Evolutionary conservation across 92 coral and sea anemone species (phyloP), one percentile per base, ranked within the genome.

Genomic region (Siderastrea siderea): DNA sequence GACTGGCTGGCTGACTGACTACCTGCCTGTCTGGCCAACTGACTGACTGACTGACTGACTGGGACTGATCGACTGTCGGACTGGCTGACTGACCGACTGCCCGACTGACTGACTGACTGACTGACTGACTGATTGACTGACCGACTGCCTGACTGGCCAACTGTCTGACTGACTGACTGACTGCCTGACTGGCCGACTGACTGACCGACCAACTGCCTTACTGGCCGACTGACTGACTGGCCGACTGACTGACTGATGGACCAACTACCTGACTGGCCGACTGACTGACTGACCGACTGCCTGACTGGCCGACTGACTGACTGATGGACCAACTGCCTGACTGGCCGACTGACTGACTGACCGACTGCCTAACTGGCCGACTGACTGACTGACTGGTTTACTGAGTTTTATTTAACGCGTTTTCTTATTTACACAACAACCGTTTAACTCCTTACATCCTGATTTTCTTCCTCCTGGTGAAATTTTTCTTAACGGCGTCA

Each of bases 401-500:
- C 49, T 15, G 64, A 7, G 38, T 74, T 67, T 14, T 67, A 43
- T 38, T 13, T 47, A 82, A 58, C 3, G 15, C 65, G 5, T 5
- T 6, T 10, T 50, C 6, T 0, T 13, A 12, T 11, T 13, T 7
- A 12, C 17, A 76, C 15, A 17, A 12, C 13, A 48, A 14, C 43
- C 38, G 6, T 7, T 8, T 7, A 38, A 55, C 16, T 14, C 54
- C 95, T 88, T 87, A 94, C 97, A 91, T 71, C 78, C 85, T 66
- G 92, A 75, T 59, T 89, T 92, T 72, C 89, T 84, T 53, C 68
- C 82, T 38, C 81, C 91, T 0, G 69, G 19, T 8, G 95, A 92
- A 5, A 79, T 83, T 74, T 90, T 94, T 59, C 87, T 80, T 71
- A 75, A 88, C 9, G 98, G 98, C 3, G 98, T 92, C 71, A 87